phyloP scores from a whole-genome alignment of 2,797 vertebrate species.

The Fistularia tabacaria region DNA sequence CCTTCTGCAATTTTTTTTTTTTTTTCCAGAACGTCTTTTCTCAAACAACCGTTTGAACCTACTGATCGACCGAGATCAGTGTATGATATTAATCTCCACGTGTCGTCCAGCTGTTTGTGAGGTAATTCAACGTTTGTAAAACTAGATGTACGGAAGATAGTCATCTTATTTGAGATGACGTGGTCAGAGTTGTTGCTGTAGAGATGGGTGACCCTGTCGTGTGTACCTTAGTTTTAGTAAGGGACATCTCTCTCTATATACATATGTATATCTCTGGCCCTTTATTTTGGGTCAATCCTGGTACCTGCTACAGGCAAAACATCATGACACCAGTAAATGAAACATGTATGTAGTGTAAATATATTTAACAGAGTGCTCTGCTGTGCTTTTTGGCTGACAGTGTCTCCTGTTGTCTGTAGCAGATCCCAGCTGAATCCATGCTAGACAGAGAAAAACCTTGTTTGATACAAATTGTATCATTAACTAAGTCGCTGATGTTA shows the following conservation, averaged over 20 bases:
- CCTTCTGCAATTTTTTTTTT: not conserved
- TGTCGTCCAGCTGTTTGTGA: constrained; percentile 13
- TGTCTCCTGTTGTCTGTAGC: constrained; percentile 48
- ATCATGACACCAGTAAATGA: not conserved
- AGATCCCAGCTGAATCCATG: constrained; percentile 78
- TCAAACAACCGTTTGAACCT: too few relatives aligned
- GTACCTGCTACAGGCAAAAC: constrained; percentile 57
- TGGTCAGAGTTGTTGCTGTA: constrained; percentile 76
- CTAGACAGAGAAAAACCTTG: constrained; percentile 87
- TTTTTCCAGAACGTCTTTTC: too few relatives aligned
- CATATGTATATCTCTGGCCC: constrained; percentile 38
- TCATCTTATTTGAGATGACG: constrained; percentile 42
- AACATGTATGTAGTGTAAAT: constrained; percentile 52
- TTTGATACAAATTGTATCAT: constrained; percentile 99
- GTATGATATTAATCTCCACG: constrained; percentile 13
- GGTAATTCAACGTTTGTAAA: constrained; percentile 7
- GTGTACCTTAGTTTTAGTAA: constrained; percentile 92
- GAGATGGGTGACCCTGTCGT: constrained; percentile 77
- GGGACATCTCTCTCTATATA: constrained; percentile 79
- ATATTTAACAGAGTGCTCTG: constrained; percentile 51
- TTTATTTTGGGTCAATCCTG: constrained; percentile 49
- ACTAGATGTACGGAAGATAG: constrained; percentile 14
- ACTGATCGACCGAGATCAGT: constrained; percentile 3
- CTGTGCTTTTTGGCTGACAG: constrained; percentile 21
- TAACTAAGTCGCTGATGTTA: constrained; percentile 78